Base-by-base conservation (phyloP, 2,888 invertebrate species). In the Latheticus oryzae region DNA sequence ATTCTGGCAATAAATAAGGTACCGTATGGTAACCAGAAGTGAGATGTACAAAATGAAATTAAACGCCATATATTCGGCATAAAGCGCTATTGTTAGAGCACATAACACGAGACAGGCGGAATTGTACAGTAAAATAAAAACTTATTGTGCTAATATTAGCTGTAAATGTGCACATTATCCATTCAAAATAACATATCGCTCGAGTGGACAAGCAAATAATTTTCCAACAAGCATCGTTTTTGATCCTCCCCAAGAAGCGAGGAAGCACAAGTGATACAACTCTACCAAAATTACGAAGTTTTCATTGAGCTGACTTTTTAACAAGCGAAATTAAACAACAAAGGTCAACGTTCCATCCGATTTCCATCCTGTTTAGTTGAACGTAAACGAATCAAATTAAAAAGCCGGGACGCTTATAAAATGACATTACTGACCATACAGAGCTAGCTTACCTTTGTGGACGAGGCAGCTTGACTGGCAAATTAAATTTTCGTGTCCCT, bases 341-440 rank as follows among this genome's bases (percentile, higher is more conserved):
- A 50, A 59, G 50, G 59, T 55, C 51, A 43, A 55, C 55, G 55
- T 59, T 59, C 43, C 59, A 45, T 37, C 51, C 56, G 53, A 57
- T 60, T 57, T 53, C 17, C 47, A 35, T 53, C 47, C 42, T 17
- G 45, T 59, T 53, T 56, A 47, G 56, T 60, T 52, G 53, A 53
- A 56, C 53, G 52, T 57, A 52, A 60, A 26, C 43, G 58, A 61
- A 61, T 63, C 66, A 66, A 72, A 69, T 70, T 70, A 69, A 71
- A 72, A 70, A 67, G 60, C 63, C 60, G 61, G 63, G 63, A 64
- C 64, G 67, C 61, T 62, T 64, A 64, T 60, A 65, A 67, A 69
- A 69, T 64, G 63, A 63, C 64, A 61, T 68, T 68, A 67, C 61
- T 63, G 63, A 61, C 65, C 64, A 65, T 61, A 60, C 59, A 64